Evolutionary conservation across 2,888 invertebrate species (phyloP), one percentile per base, ranked within the genome.

Genomic region (Drosophila phalerata): DNA sequence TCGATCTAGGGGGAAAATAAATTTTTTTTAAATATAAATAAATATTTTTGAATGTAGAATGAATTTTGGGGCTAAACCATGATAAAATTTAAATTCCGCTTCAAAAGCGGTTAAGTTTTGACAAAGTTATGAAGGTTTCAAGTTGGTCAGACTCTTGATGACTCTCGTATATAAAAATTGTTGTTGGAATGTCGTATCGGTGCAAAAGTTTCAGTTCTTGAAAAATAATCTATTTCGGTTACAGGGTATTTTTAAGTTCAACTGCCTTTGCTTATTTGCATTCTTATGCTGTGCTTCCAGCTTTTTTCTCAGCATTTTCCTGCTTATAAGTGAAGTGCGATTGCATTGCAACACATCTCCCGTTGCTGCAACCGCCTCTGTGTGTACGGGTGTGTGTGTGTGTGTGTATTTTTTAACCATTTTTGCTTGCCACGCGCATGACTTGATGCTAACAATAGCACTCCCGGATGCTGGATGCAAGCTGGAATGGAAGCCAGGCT

Each of bases 361-460:
- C 43, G 60, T 49, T 42, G 53, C 34, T 56, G 38, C 42, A 30
- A n/a, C 22, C 43, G 51, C 28, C 37, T 51, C 51, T 68, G 51
- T 47, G 32, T 34, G 37, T 62, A 57, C 38, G 30, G 60, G 58
- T 17, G 40, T 43, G 51, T 57, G 53, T 56, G 37, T 63, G 51
- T 55, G 48, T 43, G 52, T 52, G 30, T 51, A 13, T 65, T 75
- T 63, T 69, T 66, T 60, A 56, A 38, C 45, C 51, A 64, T 65
- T 70, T 52, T 65, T 48, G 61, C 74, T 69, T 71, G 77, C 74
- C 71, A 74, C 79, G 83, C 85, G 83, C 83, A 72, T 82, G 89
- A 79, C 79, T 87, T 89, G 80, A 55, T 74, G 87, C 69, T 81
- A 89, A 85, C 85, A 85, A 85, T 85, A 81, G 85, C 82, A 79